These are phyloP conservation scores for Xiphophorus birchmanni DNA, from an alignment of 2,797 vertebrate genomes.

Conservation along the genomic window DNA sequence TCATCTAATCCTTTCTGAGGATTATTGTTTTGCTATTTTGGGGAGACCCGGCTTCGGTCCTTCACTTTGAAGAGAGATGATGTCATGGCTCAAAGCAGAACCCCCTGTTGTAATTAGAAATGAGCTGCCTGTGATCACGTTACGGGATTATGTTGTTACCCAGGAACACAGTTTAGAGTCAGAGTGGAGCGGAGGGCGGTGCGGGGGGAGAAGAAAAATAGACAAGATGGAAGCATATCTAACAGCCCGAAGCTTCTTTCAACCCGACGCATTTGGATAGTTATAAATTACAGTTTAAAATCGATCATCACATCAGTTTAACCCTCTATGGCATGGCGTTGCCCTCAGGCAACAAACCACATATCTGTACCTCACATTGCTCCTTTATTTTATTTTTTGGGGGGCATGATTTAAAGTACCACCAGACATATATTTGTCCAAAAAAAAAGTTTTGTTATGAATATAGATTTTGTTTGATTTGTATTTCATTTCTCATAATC, in stretches of 20 bases:
- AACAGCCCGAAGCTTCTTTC: not conserved
- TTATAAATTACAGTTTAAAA: not conserved
- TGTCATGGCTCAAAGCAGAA: constrained; percentile 57
- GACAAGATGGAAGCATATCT: not conserved
- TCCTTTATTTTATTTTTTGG: too few species aligned
- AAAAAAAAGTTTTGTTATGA: too few species aligned
- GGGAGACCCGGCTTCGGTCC: constrained; percentile 33
- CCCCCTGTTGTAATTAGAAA: constrained; percentile 65
- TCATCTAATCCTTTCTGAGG: constrained; percentile 64
- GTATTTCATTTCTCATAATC: too few species aligned
- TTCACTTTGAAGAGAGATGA: constrained; percentile 58
- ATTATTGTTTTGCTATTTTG: constrained; percentile 68
- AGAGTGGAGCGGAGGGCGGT: constrained; percentile 16
- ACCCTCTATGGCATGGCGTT: too few species aligned
- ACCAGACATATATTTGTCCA: too few species aligned
- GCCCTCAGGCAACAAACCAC: too few species aligned
- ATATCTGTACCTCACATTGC: too few species aligned
- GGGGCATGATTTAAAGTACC: too few species aligned
- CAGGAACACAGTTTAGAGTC: constrained; percentile 28
- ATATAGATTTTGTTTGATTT: too few species aligned
- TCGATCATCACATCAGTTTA: not conserved
- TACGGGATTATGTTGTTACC: constrained; percentile 50
- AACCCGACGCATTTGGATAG: not conserved
- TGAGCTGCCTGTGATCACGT: constrained; percentile 56
- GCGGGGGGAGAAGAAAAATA: not conserved